These are phyloP conservation scores for Hyphantria cunea DNA, from an alignment of 1,140 invertebrate species.

Conservation along the genomic window DNA sequence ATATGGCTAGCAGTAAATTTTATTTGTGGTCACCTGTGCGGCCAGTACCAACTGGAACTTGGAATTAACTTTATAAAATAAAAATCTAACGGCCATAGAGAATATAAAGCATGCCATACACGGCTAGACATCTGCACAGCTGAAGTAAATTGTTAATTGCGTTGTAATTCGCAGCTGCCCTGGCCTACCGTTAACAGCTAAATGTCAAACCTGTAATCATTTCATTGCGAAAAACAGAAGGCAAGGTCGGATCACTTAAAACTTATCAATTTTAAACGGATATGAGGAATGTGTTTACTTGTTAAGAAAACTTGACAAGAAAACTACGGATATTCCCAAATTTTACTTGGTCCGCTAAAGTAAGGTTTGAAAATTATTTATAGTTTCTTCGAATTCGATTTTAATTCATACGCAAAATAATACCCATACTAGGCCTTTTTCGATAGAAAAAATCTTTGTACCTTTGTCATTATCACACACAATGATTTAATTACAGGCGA, in stretches of 20 bases:
- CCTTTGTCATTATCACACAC: too few species aligned
- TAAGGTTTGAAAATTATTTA: too few species aligned
- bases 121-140: conserved; percentile 53
- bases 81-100: conserved; percentile 49
- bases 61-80: conserved; percentile 29
- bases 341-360: too few species aligned
- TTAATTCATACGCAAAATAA: too few species aligned
- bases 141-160: conserved; percentile 49
- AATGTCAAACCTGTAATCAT: conserved; percentile 69
- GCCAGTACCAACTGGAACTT: too few species aligned
- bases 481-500: too few species aligned
- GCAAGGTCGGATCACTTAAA: conserved; percentile 47
- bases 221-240: conserved; percentile 46
- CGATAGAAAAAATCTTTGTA: too few species aligned
- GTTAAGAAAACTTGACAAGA: not conserved
- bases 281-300: conserved; percentile 14
- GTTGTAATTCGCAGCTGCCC: conserved; percentile 60
- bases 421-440: too few species aligned
- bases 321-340: conserved; percentile 7
- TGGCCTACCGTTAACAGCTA: conserved; percentile 43
- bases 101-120: conserved; percentile 41
- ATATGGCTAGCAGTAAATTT: not conserved
- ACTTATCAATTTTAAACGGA: conserved; percentile 15
- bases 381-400: too few species aligned
- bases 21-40: not conserved